A percentile compares a stretch with the other conserved stretches of the same genome.
Conservation (phyloP, 2,113 vertebrate species). For the Tretioscincus oriximinensis region DNA sequence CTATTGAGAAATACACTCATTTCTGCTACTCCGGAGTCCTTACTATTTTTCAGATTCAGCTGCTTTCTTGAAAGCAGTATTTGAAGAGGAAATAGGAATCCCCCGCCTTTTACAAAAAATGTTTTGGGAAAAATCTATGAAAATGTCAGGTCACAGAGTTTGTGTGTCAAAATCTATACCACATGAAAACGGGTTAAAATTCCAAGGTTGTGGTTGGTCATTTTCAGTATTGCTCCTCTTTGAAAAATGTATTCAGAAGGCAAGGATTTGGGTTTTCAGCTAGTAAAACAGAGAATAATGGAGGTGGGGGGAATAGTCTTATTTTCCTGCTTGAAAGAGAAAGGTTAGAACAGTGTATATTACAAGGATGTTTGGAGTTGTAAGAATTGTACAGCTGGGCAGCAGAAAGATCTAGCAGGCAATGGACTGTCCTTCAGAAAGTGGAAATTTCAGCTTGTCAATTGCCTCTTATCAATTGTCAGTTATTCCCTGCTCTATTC, state of each 20-base stretch:
- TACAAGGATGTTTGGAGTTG: background rate
- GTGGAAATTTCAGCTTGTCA: too few relatives aligned
- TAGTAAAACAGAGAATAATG: background rate
- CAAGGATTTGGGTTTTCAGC: background rate
- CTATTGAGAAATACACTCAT: fast-evolving
- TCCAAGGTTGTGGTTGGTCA: background rate
- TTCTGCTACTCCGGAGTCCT: background rate
- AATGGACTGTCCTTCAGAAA: background rate
- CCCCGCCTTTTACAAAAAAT: background rate
- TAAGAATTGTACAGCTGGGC: background rate
- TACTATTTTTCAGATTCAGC: background rate
- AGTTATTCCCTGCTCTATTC: too few relatives aligned
- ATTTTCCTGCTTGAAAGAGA: background rate
- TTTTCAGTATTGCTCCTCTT: background rate
- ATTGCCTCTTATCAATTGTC: too few relatives aligned
- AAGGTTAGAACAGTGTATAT: background rate
- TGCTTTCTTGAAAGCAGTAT: background rate
- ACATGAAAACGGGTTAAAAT: background rate
- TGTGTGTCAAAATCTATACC: background rate
- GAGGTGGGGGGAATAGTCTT: background rate
- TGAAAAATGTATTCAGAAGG: background rate
- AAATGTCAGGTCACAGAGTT: background rate
- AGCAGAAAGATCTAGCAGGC: background rate
- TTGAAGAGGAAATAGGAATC: background rate
- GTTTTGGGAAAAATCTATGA: background rate